phyloP scores from a whole-genome alignment of 1,140 invertebrate species.

The Scaptomyza pallida region DNA sequence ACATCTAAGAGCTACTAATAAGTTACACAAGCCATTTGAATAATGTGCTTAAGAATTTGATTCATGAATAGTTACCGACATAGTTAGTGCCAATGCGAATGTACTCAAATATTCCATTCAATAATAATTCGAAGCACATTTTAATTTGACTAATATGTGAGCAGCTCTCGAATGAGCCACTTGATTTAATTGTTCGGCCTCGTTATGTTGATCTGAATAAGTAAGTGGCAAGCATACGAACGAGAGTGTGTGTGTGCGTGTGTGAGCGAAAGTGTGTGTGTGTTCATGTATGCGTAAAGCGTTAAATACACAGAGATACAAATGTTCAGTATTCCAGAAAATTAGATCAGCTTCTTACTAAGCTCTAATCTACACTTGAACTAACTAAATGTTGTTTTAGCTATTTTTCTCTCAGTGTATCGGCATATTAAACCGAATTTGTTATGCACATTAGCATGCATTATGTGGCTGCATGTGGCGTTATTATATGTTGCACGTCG shows the following conservation, averaged over 20 bases:
- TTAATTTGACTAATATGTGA: constrained; percentile 64
- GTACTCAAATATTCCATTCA: constrained; percentile 20
- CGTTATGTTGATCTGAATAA: constrained; percentile 64
- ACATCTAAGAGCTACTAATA: constrained; percentile 13
- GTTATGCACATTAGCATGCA: constrained; percentile 63
- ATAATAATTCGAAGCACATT: constrained; percentile 58
- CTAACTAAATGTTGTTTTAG: neutral
- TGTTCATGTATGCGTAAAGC: neutral
- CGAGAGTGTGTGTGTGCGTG: neutral
- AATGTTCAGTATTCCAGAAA: neutral
- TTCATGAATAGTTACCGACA: constrained; percentile 29
- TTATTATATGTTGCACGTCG: constrained; percentile 31
- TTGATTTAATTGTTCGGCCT: constrained; percentile 64
- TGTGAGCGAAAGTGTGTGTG: neutral
- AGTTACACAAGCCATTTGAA: constrained; percentile 56
- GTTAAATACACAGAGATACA: constrained; percentile 1
- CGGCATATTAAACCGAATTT: constrained; percentile 50
- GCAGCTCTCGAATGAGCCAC: constrained; percentile 36
- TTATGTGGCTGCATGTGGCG: constrained; percentile 43
- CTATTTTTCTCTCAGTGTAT: neutral
- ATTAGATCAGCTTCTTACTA: too few relatives aligned
- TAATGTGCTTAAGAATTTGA: constrained; percentile 62
- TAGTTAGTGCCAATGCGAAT: constrained; percentile 18
- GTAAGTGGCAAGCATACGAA: constrained; percentile 42
- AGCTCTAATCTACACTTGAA: too few relatives aligned